Evolutionary conservation across 1,140 invertebrate genomes (phyloP).

Genomic region (Drosophila oshimai): DNA sequence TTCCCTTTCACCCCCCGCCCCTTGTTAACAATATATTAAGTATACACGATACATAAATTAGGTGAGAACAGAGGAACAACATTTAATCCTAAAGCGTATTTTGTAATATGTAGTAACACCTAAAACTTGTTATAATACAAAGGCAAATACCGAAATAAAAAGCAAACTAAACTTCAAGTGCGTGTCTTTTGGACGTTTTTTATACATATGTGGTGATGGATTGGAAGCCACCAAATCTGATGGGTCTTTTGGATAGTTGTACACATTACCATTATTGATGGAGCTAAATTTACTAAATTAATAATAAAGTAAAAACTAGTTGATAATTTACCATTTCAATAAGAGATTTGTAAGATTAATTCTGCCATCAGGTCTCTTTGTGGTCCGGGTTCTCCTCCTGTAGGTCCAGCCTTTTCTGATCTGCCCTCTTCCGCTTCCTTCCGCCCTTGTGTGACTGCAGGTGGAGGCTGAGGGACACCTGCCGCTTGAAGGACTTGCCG

Average conservation of each 20-base stretch:
- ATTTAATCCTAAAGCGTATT: conserved; percentile 2
- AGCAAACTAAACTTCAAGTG: neutral
- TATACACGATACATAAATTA: neutral
- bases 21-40: conserved; percentile 4
- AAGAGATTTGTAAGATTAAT: neutral
- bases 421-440: neutral
- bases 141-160: conserved; percentile 23
- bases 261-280: too few species aligned
- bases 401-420: neutral
- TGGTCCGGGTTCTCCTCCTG: neutral
- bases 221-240: too few species aligned
- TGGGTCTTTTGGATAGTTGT: too few species aligned
- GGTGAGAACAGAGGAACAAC: neutral
- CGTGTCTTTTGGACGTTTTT: neutral
- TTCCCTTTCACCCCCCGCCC: neutral
- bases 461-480: conserved; percentile 4
- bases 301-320: too few species aligned
- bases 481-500: conserved; percentile 18
- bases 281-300: too few species aligned
- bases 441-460: neutral
- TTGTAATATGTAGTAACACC: conserved; percentile 11
- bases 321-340: neutral
- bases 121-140: conserved; percentile 20
- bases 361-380: neutral
- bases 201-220: too few species aligned